Evolutionary conservation across 2,888 invertebrate genomes (phyloP), one percentile per base, ranked within the genome.

Genomic region (Sphinx pinastri): DNA sequence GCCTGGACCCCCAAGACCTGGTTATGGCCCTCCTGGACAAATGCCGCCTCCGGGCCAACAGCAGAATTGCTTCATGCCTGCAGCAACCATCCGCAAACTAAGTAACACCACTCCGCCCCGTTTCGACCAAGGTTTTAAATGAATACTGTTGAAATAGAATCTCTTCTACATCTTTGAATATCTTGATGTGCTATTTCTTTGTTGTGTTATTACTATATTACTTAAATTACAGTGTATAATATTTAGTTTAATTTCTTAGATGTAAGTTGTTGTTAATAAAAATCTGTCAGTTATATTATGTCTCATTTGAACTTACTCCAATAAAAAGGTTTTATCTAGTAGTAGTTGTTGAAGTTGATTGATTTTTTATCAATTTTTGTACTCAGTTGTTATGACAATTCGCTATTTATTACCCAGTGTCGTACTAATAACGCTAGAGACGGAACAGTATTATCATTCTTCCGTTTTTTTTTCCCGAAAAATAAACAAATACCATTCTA

Each of bases 61-160:
- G 38, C 79, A 78, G 13, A 80, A 83, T 0, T 88, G 88, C 72
- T 88, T 88, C 76, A 84, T 87, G 87, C 86, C 88, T 25, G 88
- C 88, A 19, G 85, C 88, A 14, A 81, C 84, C 13, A 87, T 87
- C 70, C 80, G 87, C 49, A 85, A 83, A 71, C 81, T 85, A 71
- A 85, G 85, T 72, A 85, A 85, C 71, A 85, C 85, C 0, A 84
- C 79, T 38, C 84, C 84, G 13, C 84, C 84, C 31, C 76, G 77
- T 68, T 85, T 82, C 69, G 77, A 85, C 68, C 81, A 81, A 19
- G 75, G 77, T 13, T 81, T 81, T 68, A 74, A 80, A n/a, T 83
- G 58, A 70, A 51, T 38, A 49, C 38, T 38, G 54, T 70, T 71
- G 74, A 16, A 71, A 58, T 45, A 70, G 80, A 82, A 74, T 76